Evolutionary conservation across 2,888 invertebrate species (phyloP).

Genomic region (Acanthacorydalis orientalis): DNA sequence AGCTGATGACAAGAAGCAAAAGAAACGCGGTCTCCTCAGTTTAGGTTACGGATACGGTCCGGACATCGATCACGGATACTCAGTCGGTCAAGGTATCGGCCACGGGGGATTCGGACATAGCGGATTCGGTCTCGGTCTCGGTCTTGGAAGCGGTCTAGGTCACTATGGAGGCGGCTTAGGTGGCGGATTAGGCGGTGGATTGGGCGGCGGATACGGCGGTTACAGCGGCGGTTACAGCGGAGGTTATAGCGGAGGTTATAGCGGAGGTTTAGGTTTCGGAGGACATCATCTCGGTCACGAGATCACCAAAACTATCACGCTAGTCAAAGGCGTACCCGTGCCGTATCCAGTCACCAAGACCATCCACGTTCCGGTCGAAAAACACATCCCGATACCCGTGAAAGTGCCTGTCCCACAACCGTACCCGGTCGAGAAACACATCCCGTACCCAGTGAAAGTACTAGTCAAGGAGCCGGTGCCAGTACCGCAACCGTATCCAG

Average conservation of each 20-base stretch:
- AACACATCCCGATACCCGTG: constrained; percentile 47
- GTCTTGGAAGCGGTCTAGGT: constrained; percentile 14
- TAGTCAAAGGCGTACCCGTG: constrained; percentile 45
- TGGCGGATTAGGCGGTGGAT: constrained; percentile 14
- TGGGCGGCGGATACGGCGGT: constrained; percentile 9
- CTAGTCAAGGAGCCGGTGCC: constrained; percentile 64
- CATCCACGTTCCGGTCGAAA: constrained; percentile 42
- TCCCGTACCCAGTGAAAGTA: constrained; percentile 42
- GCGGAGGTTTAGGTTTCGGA: constrained; percentile 14
- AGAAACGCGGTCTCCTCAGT: constrained; percentile 64
- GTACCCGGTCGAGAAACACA: constrained; percentile 43
- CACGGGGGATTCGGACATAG: constrained; percentile 33
- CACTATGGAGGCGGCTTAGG: constrained; percentile 13
- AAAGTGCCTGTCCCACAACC: constrained; percentile 50
- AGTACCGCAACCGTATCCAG: constrained; percentile 60
- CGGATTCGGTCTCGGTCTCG: constrained; percentile 17
- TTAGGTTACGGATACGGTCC: constrained; percentile 68
- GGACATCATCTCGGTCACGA: constrained; percentile 29
- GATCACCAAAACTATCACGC: constrained; percentile 44
- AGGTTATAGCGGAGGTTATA: constrained; percentile 14
- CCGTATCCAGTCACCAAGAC: constrained; percentile 47
- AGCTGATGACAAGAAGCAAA: constrained; percentile 50
- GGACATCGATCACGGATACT: constrained; percentile 55
- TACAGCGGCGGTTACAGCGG: constrained; percentile 13
- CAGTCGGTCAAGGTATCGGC: constrained; percentile 38